Base-by-base conservation (phyloP, 2,113 vertebrate species). In the Hystrix cristata region DNA sequence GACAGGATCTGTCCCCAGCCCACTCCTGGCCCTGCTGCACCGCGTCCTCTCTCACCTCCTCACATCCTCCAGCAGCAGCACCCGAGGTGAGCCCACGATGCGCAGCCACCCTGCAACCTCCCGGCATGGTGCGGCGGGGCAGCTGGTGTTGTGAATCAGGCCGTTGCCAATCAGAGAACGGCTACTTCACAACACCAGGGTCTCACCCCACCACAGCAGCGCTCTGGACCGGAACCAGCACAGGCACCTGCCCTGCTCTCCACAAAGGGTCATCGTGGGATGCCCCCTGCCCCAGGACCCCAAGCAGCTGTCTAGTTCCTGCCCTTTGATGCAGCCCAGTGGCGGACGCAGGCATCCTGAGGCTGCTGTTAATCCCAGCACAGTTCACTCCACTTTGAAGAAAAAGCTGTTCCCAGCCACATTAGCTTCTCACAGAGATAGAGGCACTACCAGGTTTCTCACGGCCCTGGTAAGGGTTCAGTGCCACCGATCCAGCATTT, bases 81-180 rank as follows among this genome's bases (percentile, higher is more conserved):
- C 18, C 0, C 0, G 72, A 83, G 19, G 31, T 0, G 19, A 85
- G 72, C 23, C 64, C 69, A 3, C 0, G 23, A 29, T 27, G 0
- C 2, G 13, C 34, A 1, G 25, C 65, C 53, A 0, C 29, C 59
- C 55, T 19, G 16, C 31, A 19, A 11, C 16, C 0, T 38, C 80
- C 38, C 21, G 25, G 38, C 89, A 38, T 6, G 99, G 99, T 99
- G 98, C 76, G 23, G 99, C 98, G 99, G 98, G 99, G 99, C 99
- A 99, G 99, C 99, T 99, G 99, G 99, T 99, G 99, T 99, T 99
- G 99, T 99, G 99, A 99, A 99, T 99, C 99, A 99, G 99, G 99
- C 99, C 99, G 99, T 98, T 98, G 97, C 98, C 99, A 97, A 97
- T 98, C 94, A 97, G 98, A 99, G 98, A 99, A 98, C 99, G 99